Base-by-base conservation (phyloP, 2,888 invertebrate species). In the Thelaira solivaga region DNA sequence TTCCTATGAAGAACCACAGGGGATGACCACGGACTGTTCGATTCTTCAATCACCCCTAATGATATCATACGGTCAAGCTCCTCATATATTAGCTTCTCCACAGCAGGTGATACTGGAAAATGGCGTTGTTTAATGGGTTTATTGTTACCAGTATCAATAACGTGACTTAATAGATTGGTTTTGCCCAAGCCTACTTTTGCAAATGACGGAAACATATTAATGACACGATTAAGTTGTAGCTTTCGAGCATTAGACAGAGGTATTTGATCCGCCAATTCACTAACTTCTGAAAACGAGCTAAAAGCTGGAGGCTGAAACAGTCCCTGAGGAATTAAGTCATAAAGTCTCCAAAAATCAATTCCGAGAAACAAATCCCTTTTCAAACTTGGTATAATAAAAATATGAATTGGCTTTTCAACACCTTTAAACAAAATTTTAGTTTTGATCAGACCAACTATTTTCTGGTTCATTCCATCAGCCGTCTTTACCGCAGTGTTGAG, bases 131-230 rank as follows among this genome's bases (percentile, higher is more conserved):
- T 45, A 11, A 45, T 45, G 2, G 45, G 22, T n/a, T 45, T 45
- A 8, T 20, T n/a, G 5, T 4, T 18, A n/a, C 45, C n/a, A 4
- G 22, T 22, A 4, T 22, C n/a, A 18, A 45, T 45, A 11, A n/a
- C 22, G 10, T 45, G 45, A 43, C 43, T 45, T 13, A 24, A 4
- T 1, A 39, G 4, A 5, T 2, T 4, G 7, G 41, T 41, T 41
- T 6, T 41, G 0, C 41, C 39, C 10, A 39, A 16, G 2, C 39
- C 39, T 16, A 16, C 64, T 10, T 49, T 16, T 2, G 4, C 11
- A 22, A 73, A 41, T 7, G 45, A 45, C 1, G 24, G 45, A n/a
- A 73, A 73, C 29, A 57, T n/a, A 34, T 34, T 11, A 6, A n/a
- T 34, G 4, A n/a, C 11, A 2, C 2, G 6, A 1, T 34, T 11